phyloP scores from a whole-genome alignment of 64 coral and sea anemone species.

The Montipora foliosa region DNA sequence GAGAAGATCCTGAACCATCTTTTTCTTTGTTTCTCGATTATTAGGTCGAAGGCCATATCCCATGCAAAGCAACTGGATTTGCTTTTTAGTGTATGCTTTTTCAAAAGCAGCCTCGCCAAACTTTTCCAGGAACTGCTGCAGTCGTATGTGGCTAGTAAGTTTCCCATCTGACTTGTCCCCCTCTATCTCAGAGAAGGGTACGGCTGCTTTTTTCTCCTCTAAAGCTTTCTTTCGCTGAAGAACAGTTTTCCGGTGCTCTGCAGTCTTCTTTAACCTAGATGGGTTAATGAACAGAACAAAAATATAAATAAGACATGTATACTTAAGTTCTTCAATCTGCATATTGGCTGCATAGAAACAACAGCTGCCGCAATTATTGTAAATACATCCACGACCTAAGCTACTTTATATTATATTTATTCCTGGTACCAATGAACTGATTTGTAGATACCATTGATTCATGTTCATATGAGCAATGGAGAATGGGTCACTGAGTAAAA shows the following conservation, averaged over 20 bases:
- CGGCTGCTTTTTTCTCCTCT: constrained; percentile 29
- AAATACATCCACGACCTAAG: too few species aligned
- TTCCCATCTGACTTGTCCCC: constrained; percentile 8
- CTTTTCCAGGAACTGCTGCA: constrained; percentile 16
- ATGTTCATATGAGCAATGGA: too few species aligned
- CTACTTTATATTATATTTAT: too few species aligned
- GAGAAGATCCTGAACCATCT: neutral
- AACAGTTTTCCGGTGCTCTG: constrained; percentile 41
- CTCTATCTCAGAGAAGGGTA: constrained; percentile 25
- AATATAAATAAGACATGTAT: too few species aligned
- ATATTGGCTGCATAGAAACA: too few species aligned
- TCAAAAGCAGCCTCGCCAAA: constrained; percentile 36
- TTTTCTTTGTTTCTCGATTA: neutral
- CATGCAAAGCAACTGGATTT: constrained; percentile 20
- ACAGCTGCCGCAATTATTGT: too few species aligned
- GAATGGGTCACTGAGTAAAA: too few species aligned
- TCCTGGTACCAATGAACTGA: too few species aligned
- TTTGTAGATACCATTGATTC: too few species aligned
- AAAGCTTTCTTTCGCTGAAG: constrained; percentile 13
- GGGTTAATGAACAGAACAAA: too few species aligned
- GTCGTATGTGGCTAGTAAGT: neutral
- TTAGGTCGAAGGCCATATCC: constrained; percentile 35
- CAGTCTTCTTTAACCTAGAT: constrained; percentile 33
- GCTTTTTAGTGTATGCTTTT: constrained; percentile 1
- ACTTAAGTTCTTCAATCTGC: too few species aligned